These are phyloP conservation scores for Drosophila mettleri DNA, from an alignment of 2,888 invertebrate genomes.

Conservation along the genomic window DNA sequence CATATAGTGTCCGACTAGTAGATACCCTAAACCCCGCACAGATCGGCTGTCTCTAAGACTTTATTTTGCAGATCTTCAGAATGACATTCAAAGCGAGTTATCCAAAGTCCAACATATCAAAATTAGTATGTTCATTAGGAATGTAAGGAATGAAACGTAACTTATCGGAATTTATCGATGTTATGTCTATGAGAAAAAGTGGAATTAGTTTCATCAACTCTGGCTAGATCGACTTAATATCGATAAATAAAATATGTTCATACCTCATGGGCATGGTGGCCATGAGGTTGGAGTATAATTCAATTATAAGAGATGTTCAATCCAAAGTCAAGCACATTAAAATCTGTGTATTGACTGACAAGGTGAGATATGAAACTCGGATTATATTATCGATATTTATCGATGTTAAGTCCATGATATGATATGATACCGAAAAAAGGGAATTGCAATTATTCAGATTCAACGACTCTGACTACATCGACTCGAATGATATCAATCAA, in stretches of 20 bases:
- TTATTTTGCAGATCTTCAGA: too few species aligned
- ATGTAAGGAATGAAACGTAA: too few species aligned
- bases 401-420: not conserved
- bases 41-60: too few species aligned
- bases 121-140: too few species aligned
- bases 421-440: not conserved
- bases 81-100: not conserved
- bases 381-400: not conserved
- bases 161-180: too few species aligned
- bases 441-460: not conserved
- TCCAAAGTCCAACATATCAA: not conserved
- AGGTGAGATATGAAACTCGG: not conserved
- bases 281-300: too few species aligned
- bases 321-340: not conserved
- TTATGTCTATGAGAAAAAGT: too few species aligned
- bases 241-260: too few species aligned
- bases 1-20: not conserved
- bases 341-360: not conserved
- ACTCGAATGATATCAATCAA: not conserved
- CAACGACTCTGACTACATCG: not conserved
- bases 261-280: too few species aligned
- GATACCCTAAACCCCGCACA: not conserved
- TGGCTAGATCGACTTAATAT: too few species aligned
- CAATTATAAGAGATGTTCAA: too few species aligned
- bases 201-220: too few species aligned